A percentile compares a stretch with the other conserved stretches of the same genome.
Evolutionary conservation across 2,888 invertebrate genomes (phyloP).

Genomic region (Epinotia demarniana): DNA sequence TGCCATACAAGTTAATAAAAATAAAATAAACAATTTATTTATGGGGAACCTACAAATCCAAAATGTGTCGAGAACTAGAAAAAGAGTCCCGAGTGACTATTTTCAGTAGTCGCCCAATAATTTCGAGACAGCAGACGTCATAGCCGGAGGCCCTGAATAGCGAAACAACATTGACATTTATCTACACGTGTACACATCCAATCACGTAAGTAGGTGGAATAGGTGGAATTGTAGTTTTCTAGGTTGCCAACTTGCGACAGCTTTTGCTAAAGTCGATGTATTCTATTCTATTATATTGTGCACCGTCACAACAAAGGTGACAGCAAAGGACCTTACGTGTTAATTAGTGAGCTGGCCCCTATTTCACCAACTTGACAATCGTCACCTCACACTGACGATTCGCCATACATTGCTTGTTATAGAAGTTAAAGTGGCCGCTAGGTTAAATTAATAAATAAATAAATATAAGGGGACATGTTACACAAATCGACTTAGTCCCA

Average conservation of each 20-base stretch:
- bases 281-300: too few relatives aligned
- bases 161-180: conserved; percentile 17
- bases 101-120: conserved; percentile 13
- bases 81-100: conserved; percentile 4
- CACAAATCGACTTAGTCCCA: too few relatives aligned
- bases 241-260: background rate
- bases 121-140: conserved; percentile 11
- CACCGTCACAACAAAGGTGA: too few relatives aligned
- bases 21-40: background rate
- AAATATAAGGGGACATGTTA: too few relatives aligned
- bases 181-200: conserved; percentile 20
- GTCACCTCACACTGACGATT: too few relatives aligned
- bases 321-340: too few relatives aligned
- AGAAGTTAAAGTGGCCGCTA: too few relatives aligned
- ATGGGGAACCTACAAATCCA: background rate
- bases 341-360: too few relatives aligned
- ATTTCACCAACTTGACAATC: too few relatives aligned
- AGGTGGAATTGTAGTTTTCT: background rate
- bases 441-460: too few relatives aligned
- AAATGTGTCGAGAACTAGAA: background rate
- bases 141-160: conserved; percentile 14
- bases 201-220: background rate
- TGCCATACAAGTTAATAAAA: background rate
- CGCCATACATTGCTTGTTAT: too few relatives aligned
- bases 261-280: background rate